phyloP scores from a whole-genome alignment of 2,888 invertebrate genomes.

The Andrena fulva region DNA sequence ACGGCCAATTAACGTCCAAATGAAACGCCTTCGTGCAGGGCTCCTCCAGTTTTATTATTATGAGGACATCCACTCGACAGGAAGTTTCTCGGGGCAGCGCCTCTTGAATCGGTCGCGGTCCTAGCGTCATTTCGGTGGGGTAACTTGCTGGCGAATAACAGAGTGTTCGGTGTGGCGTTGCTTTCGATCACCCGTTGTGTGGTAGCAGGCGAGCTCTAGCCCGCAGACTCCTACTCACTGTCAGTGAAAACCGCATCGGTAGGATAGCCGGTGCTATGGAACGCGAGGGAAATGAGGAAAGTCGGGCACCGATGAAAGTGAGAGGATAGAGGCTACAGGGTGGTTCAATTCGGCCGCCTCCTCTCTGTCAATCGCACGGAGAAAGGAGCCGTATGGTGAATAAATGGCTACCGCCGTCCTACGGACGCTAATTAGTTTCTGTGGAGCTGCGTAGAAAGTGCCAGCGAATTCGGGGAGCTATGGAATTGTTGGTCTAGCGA shows the following conservation, averaged over 20 bases:
- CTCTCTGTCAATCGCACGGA: constrained; percentile 33
- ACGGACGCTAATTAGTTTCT: too few relatives aligned
- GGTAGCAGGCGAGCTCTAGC: constrained; percentile 29
- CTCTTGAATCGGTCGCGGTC: constrained; percentile 3
- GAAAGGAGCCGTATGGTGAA: constrained; percentile 49
- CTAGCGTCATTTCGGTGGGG: not conserved
- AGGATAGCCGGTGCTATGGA: constrained; percentile 67
- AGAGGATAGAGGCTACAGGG: constrained; percentile 73
- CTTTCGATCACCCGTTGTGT: constrained; percentile 53
- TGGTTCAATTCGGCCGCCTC: constrained; percentile 52
- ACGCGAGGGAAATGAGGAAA: constrained; percentile 77
- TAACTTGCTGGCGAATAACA: too few relatives aligned
- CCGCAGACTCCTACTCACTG: constrained; percentile 66
- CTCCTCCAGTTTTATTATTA: constrained; percentile 40
- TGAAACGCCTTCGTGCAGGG: constrained; percentile 52
- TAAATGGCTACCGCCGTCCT: constrained; percentile 12
- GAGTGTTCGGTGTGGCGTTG: not conserved
- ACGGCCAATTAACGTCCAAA: constrained; percentile 64
- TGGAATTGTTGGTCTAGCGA: too few relatives aligned
- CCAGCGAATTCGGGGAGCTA: too few relatives aligned
- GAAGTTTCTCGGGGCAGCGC: constrained; percentile 22
- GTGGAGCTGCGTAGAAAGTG: constrained; percentile 13
- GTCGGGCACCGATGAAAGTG: constrained; percentile 78
- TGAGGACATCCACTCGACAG: constrained; percentile 26
- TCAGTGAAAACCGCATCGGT: constrained; percentile 73